Evolutionary conservation across 2,797 vertebrate species (phyloP), one percentile per base, ranked within the genome.

Genomic region (Protosalanx chinensis): DNA sequence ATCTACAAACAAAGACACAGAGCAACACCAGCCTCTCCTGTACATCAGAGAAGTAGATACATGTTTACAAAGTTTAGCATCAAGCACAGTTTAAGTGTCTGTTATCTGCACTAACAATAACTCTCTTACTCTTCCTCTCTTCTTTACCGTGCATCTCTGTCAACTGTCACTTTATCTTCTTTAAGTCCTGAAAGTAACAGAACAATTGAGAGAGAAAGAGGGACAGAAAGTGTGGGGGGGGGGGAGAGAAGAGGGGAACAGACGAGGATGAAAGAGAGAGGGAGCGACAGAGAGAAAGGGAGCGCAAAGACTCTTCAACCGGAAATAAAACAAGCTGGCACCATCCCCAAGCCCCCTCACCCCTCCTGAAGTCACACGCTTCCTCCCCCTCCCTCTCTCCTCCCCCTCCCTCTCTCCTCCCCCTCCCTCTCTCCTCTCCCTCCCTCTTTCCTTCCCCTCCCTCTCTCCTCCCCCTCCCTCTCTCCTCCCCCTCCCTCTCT

Each of bases 241-340:
- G 16, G 67, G 16, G 74, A 72, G 64, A 67, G 81, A 81, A 88
- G 87, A 81, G 23, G 61, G 15, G 53, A 29, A 33, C 15, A 20
- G 8, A 53, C 23, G 70, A 16, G 58, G 16, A 71, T 23, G 70
- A 64, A 75, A 63, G 75, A 72, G 64, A 67, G 81, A 81, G 84
- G 49, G 73, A 71, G 71, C 46, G 69, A 59, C 63, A 37, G 68
- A 68, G 81, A 81, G 83, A 87, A 88, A 90, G 88, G 62, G 72
- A 91, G 89, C 88, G 83, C 87, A 88, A 88, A 90, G 87, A 91
- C 87, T 91, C 87, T 85, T 90, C 89, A 90, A 91, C 88, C 88
- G 89, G 91, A 92, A 90, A 92, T 92, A 92, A 92, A 92, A 91
- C 86, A 91, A 91, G 89, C 87, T 91, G 92, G 89, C 91, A 91